Base-by-base conservation (phyloP, 1,140 invertebrate genomes). In the Pemphigus obesinymphae region DNA sequence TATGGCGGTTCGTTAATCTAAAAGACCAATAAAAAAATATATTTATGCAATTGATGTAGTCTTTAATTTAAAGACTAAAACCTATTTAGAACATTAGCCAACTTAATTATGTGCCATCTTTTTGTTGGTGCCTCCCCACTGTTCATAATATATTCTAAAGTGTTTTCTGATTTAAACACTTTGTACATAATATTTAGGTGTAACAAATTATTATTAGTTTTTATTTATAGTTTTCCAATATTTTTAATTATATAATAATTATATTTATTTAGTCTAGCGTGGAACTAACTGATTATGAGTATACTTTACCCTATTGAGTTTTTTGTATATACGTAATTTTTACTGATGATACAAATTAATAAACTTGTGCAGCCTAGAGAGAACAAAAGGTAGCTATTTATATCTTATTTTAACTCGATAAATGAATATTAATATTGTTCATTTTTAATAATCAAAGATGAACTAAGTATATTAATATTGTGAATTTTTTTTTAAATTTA, bases 231-330 rank as follows among this genome's bases (percentile, higher is more conserved):
- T 53, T 78, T 78, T 78, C 34, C 53, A 78, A 78, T 37, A 78
- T 78, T 78, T 78, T 61, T 58, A 40, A 58, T 43, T 78, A 43
- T 78, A 61, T 58, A 78, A 78, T 78, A 78, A 78, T 61, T 78
- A 61, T 78, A 61, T 61, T 55, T 61, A 78, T 78, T 58, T 78
- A 78, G 37, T 78, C 10, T 78, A 78, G 53, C 7, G 37, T 58
- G 34, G 5, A 61, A 78, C 75, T 78, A 78, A 78, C 55, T 78
- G 15, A 72, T 45, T 48, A 61, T 15, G 11, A 78, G 13, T 61
- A 78, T 78, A 61, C 34, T 76, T 48, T 72, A 48, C 53, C 20
- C 34, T 55, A 78, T 55, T 61, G 11, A 13, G 37, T 78, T 43
- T 53, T 40, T 76, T 76, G 50, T 76, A 76, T 4, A 78, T 40